Percentiles rank a stretch among this genome's conserved stretches.
These are phyloP conservation scores for Phalacrocorax aristotelis DNA, from an alignment of 2,113 vertebrate species.

Conservation along the genomic window DNA sequence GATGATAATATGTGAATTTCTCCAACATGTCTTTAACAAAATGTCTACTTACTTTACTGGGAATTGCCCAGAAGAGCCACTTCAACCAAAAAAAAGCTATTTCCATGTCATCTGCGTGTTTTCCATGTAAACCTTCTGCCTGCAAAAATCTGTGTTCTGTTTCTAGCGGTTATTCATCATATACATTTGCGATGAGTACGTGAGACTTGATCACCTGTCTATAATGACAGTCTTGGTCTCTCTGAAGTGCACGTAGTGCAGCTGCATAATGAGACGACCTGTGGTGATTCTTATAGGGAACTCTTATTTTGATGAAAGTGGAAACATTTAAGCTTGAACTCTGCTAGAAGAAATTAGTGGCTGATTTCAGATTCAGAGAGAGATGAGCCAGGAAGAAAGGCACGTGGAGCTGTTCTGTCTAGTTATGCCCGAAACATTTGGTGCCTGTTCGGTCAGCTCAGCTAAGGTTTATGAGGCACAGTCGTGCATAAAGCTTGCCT, in stretches of 20 bases:
- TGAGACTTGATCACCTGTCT: neutral
- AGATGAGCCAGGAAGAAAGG: neutral
- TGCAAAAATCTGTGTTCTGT: neutral
- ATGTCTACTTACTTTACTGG: neutral
- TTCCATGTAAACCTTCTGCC: neutral
- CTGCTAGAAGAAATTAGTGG: neutral
- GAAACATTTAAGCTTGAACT: neutral
- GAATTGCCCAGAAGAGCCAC: neutral
- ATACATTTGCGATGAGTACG: neutral
- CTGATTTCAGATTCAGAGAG: neutral
- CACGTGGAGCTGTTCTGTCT: neutral
- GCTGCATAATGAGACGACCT: neutral
- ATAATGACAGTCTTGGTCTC: neutral
- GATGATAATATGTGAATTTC: neutral
- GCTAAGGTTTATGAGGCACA: neutral
- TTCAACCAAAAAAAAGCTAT: neutral
- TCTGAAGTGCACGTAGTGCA: neutral
- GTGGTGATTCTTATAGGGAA: neutral
- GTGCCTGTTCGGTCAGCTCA: fast-evolving
- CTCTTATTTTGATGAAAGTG: neutral
- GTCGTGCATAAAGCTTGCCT: neutral
- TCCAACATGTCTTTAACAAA: neutral
- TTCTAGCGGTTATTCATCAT: neutral
- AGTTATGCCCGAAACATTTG: neutral
- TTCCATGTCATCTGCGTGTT: neutral